Evolutionary conservation across 2,797 vertebrate genomes (phyloP).

Genomic region (Yasuhikotakia modesta): DNA sequence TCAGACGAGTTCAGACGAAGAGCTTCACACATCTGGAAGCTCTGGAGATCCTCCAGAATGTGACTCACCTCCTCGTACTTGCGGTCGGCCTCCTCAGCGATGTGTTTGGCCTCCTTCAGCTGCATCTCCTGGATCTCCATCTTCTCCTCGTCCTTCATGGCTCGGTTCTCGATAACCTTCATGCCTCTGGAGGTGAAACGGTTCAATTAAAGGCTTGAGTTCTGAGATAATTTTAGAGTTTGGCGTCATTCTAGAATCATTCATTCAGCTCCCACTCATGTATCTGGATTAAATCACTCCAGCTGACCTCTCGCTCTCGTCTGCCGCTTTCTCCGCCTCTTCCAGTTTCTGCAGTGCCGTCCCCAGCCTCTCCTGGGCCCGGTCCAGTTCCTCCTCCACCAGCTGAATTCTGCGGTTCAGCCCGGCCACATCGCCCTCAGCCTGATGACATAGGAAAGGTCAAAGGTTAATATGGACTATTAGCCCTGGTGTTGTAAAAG

Average conservation of each 20-base stretch:
- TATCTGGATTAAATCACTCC: too few relatives aligned
- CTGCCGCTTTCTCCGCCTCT: slow-evolving; percentile 96
- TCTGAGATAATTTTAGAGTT: not conserved
- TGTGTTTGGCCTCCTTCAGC: slow-evolving; percentile 98
- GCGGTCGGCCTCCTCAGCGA: slow-evolving; percentile 95
- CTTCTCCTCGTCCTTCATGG: slow-evolving; percentile 98
- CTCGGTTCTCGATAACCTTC: slow-evolving; percentile 98
- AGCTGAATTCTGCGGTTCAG: slow-evolving; percentile 97
- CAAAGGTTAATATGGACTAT: slow-evolving; percentile 12
- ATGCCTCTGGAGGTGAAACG: slow-evolving; percentile 82
- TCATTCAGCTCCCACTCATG: too few relatives aligned
- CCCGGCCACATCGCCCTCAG: slow-evolving; percentile 93
- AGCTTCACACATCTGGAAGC: slow-evolving; percentile 15
- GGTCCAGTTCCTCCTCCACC: slow-evolving; percentile 96
- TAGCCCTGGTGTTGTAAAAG: not conserved
- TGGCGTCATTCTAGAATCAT: too few relatives aligned
- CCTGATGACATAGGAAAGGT: slow-evolving; percentile 72
- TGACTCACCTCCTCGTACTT: slow-evolving; percentile 94
- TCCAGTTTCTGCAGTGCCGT: slow-evolving; percentile 96
- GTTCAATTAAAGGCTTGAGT: too few relatives aligned
- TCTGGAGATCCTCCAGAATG: not conserved
- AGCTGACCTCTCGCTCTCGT: slow-evolving; percentile 95
- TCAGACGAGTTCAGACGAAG: slow-evolving; percentile 2
- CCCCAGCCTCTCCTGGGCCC: slow-evolving; percentile 92
- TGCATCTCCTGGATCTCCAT: slow-evolving; percentile 99